Base-by-base conservation (phyloP, 1,140 invertebrate species). In the Papilio polyxenes region DNA sequence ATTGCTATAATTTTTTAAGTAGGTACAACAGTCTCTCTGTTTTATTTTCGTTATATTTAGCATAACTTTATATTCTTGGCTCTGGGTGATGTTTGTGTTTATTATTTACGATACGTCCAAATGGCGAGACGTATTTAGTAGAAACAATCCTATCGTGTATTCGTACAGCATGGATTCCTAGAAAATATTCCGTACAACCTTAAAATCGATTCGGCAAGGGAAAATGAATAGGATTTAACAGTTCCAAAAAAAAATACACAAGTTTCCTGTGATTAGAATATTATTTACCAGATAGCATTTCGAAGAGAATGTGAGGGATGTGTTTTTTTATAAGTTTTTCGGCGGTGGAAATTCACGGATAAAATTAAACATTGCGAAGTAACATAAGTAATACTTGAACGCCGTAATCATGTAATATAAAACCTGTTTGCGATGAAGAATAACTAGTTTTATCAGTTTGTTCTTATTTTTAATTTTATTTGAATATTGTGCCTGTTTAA, bases 331-430 rank as follows among this genome's bases (percentile, higher is more conserved):
- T 31, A 40, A 72, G 23, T 72, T 65, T 15, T 72, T 37, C 2
- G 11, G 11, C 65, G 13, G 37, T 72, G 31, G 1, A 7, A 15
- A 72, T 37, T 37, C 7, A 2, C 0, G 6, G 62, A 23, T 65
- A 40, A 23, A 20, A 20, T 20, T 49, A 20, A 13, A 15, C 40
- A 31, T 78, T 78, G 15, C 76, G 23, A 40, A 49, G 75, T 51
- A 37, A 31, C 31, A 44, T 59, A 31, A 77, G 75, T 77, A 13
- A 23, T n/a, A 77, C 49, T 23, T 2, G 23, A 44, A 31, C 51
- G 15, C 13, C 76, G 76, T 44, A 62, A 59, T 56, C 51, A 62
- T 78, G 76, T 37, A 78, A 78, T n/a, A n/a, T n/a, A 9, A 59
- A 78, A 78, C 76, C 7, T 62, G 76, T 77, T 40, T 56, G 1